Evolutionary conservation across 2,797 vertebrate species (phyloP), one percentile per base, ranked within the genome.

Genomic region (Acipenser oxyrinchus): DNA sequence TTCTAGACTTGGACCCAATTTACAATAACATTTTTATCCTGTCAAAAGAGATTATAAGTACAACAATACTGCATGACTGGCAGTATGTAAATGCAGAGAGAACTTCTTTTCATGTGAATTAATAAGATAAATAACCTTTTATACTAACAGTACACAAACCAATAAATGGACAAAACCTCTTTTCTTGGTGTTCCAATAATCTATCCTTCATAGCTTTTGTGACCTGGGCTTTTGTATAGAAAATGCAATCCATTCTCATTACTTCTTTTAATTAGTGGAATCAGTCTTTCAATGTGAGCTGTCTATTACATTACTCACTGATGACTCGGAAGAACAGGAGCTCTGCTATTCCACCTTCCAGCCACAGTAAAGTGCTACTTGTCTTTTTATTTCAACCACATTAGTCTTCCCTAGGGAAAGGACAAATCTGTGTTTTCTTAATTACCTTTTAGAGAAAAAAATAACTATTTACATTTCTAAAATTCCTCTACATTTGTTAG

Each of bases 191-290:
- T 81, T 78, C 73, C 74, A 78, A 4, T 37, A 37, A 83, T 76
- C 71, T 63, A 75, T 75, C 83, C 83, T 83, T 82, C 79, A 82
- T 78, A 83, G 75, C 77, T 77, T 60, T 73, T 72, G 74, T 82
- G 83, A 83, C 84, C 85, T 79, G 73, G 76, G 75, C 69, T 76
- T 79, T 80, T 78, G 77, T 75, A 78, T 81, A 78, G 83, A 83
- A 79, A 85, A 86, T 83, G 84, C 83, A 84, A 86, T 87, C 82
- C 73, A 70, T 77, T 78, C 82, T 88, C 86, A 83, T 87, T 89
- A 89, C 83, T 84, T 83, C 74, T 76, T 74, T 73, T 87, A 89
- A 88, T 87, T 86, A 83, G 83, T 78, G 83, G 78, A 82, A 90
- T 90, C 87, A 81, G 86, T 83, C 83, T 53, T 66, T 49, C 66